A percentile compares a stretch with the other conserved stretches of the same genome.
Evolutionary conservation across 2,797 vertebrate genomes (phyloP).

Genomic region (Staurois parvus): DNA sequence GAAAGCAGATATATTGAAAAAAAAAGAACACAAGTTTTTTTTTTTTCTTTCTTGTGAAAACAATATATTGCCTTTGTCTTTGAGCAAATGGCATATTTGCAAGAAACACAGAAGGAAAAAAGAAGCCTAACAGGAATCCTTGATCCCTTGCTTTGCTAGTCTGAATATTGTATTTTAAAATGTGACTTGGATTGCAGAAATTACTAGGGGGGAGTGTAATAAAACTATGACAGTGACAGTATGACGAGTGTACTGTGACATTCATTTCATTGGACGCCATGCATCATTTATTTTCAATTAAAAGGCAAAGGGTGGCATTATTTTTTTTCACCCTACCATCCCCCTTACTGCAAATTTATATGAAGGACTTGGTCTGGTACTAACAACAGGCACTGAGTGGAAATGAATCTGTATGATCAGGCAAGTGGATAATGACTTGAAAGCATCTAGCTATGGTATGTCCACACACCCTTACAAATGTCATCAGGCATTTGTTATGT

Average conservation of each 20-base stretch:
- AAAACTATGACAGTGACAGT: constrained; percentile 49
- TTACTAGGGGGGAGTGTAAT: constrained; percentile 45
- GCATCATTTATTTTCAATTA: constrained; percentile 77
- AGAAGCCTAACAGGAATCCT: constrained; percentile 7
- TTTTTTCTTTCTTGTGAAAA: neutral
- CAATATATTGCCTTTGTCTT: constrained; percentile 21
- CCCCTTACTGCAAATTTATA: constrained; percentile 21
- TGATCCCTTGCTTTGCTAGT: constrained; percentile 23
- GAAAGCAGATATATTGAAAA: constrained; percentile 44
- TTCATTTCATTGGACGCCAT: constrained; percentile 68
- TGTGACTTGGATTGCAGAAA: constrained; percentile 43
- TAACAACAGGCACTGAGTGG: constrained; percentile 17
- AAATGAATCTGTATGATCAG: constrained; percentile 28
- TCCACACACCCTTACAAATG: constrained; percentile 52
- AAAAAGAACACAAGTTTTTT: constrained; percentile 41
- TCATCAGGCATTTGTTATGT: constrained; percentile 50
- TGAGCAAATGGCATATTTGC: constrained; percentile 13
- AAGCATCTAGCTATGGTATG: constrained; percentile 35
- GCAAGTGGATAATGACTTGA: constrained; percentile 55
- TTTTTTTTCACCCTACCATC: neutral
- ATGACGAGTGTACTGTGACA: constrained; percentile 63
- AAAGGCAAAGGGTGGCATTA: constrained; percentile 40
- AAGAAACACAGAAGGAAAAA: constrained; percentile 21
- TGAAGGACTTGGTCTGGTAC: constrained; percentile 17
- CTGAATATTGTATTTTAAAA: constrained; percentile 43